A percentile compares a stretch with the other conserved stretches of the same genome.
These are phyloP conservation scores for Cossypha dichroa DNA, from an alignment of 2,797 vertebrate genomes.

Conservation along the genomic window DNA sequence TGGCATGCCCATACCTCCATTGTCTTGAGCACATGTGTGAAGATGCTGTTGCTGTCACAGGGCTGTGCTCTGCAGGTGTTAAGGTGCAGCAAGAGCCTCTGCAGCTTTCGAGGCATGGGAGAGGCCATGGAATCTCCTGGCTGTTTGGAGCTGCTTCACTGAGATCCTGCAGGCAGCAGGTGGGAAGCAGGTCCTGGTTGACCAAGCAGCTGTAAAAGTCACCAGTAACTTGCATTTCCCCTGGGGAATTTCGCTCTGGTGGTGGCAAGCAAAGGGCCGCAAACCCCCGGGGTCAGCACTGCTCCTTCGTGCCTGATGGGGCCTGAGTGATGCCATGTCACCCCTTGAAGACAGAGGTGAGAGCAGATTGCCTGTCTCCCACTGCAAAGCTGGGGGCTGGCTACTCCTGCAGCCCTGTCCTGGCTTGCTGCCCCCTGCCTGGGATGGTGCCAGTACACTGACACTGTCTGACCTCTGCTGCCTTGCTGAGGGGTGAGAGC, in stretches of 20 bases:
- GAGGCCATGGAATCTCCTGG: fast-evolving
- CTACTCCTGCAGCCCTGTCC: neutral
- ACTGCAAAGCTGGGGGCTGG: neutral
- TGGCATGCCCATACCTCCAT: fast-evolving
- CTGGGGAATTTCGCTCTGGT: fast-evolving
- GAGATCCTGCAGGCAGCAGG: fast-evolving
- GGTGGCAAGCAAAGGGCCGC: neutral
- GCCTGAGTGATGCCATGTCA: fast-evolving
- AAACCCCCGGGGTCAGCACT: neutral
- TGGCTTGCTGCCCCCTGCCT: neutral
- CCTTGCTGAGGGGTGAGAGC: fast-evolving
- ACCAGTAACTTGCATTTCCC: fast-evolving
- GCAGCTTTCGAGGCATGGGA: fast-evolving
- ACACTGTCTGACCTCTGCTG: neutral
- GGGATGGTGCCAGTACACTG: fast-evolving
- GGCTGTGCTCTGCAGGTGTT: neutral
- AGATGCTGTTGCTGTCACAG: fast-evolving
- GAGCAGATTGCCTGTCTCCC: neutral
- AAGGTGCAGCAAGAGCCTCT: neutral
- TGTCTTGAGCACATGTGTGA: fast-evolving
- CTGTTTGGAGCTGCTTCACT: fast-evolving
- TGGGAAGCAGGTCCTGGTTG: neutral
- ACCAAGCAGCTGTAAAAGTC: neutral
- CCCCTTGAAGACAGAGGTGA: fast-evolving
- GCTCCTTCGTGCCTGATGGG: fast-evolving